Percentiles rank a stretch among this genome's conserved stretches.
phyloP scores from a whole-genome alignment of 2,888 invertebrate species.

The Heliconius hortense region DNA sequence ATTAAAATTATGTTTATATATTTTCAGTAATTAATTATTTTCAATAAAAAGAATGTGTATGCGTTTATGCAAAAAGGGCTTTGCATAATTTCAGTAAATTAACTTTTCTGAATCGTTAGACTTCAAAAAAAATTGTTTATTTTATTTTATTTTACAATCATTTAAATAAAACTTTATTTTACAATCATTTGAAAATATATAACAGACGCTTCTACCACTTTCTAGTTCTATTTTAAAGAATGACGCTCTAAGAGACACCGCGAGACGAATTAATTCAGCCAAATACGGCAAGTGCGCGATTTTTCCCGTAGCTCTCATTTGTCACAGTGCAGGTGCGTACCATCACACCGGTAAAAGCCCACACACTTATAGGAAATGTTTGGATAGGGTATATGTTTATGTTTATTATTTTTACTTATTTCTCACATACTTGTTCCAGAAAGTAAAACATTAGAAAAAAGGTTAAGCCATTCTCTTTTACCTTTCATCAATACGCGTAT shows the following conservation, averaged over 20 bases:
- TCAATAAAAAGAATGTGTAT: too few relatives aligned
- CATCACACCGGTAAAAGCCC: constrained; percentile 45
- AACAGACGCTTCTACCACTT: constrained; percentile 36
- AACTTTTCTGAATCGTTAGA: too few relatives aligned
- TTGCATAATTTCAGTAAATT: too few relatives aligned
- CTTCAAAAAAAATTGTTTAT: too few relatives aligned
- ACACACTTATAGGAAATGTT: constrained; percentile 20
- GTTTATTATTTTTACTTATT: background rate
- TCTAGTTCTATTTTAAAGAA: constrained; percentile 46
- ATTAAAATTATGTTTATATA: background rate
- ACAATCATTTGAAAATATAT: background rate
- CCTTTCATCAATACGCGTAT: background rate
- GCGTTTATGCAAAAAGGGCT: too few relatives aligned
- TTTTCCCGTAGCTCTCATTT: constrained; percentile 78
- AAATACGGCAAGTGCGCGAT: constrained; percentile 67
- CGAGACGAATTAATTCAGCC: constrained; percentile 80
- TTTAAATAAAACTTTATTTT: too few relatives aligned
- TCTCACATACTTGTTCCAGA: background rate
- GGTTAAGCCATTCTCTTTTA: background rate
- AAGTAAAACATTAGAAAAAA: background rate
- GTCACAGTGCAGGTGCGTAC: constrained; percentile 73
- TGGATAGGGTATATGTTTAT: constrained; percentile 33
- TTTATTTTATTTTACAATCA: too few relatives aligned
- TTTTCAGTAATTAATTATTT: too few relatives aligned
- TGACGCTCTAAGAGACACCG: constrained; percentile 75